A percentile compares a stretch with the other conserved stretches of the same genome.
Evolutionary conservation across 1,140 invertebrate genomes (phyloP).

Genomic region (Drepana arcuata): DNA sequence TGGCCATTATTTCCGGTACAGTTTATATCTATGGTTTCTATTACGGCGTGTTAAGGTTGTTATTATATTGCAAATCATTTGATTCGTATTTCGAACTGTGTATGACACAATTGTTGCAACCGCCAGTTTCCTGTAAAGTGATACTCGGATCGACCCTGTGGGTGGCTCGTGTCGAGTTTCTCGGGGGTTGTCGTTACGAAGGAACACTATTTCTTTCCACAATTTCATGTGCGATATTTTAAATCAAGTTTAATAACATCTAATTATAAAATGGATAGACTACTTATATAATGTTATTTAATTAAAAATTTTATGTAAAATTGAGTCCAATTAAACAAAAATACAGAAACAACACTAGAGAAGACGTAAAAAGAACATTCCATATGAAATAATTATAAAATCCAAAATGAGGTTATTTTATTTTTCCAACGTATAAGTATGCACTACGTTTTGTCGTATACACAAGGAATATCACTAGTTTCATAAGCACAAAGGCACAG

Average conservation of each 20-base stretch:
- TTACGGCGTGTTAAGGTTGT: no score
- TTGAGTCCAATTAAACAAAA: no score
- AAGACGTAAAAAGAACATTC: no score
- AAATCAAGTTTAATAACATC: background rate
- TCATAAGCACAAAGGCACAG: conserved; percentile 19
- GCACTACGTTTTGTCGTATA: conserved; percentile 15
- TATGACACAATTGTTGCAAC: conserved; percentile 43
- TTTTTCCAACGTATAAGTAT: no score
- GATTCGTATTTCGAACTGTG: conserved; percentile 18
- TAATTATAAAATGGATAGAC: no score
- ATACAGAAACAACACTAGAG: no score
- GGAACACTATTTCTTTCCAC: conserved; percentile 10
- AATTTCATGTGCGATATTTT: conserved; percentile 9
- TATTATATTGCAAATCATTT: conserved; percentile 13
- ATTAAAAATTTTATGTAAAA: no score
- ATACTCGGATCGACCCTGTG: conserved; percentile 40
- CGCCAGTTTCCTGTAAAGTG: conserved; percentile 56
- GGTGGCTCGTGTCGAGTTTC: conserved; percentile 48
- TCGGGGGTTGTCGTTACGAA: conserved; percentile 25
- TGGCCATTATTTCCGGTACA: conserved; percentile 29
- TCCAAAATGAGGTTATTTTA: no score
- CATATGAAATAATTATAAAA: no score
- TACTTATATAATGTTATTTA: no score
- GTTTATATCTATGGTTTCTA: no score
- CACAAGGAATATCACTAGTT: conserved; percentile 14